Conservation (phyloP, 2,888 invertebrate genomes). For the Drosophila flavopinicola region DNA sequence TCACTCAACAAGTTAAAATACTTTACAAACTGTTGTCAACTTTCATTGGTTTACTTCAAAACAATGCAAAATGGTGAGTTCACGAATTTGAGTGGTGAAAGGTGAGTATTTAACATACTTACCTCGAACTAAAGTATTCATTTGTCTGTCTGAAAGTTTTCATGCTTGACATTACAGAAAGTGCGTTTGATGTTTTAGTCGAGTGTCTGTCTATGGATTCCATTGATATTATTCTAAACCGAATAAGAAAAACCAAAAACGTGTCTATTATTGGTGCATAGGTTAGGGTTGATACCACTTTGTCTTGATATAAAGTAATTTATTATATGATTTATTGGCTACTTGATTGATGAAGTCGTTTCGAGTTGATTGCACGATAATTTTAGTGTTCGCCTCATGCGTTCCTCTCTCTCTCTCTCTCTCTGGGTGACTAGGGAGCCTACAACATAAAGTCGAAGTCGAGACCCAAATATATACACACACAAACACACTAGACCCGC, state of each 20-base stretch:
- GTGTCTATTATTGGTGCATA: slow-evolving; percentile 22
- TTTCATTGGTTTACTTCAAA: no score
- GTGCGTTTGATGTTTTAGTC: neutral
- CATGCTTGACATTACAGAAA: no score
- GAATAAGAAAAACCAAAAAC: slow-evolving; percentile 2
- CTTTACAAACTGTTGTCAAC: no score
- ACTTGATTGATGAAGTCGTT: slow-evolving; percentile 74
- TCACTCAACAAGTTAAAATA: no score
- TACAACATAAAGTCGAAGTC: neutral
- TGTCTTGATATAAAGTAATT: slow-evolving; percentile 71
- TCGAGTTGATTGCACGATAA: slow-evolving; percentile 71
- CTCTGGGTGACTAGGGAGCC: neutral
- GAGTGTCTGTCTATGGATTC: neutral
- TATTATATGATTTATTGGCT: slow-evolving; percentile 71
- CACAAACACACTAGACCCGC: slow-evolving; percentile 3
- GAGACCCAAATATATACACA: slow-evolving; percentile 7
- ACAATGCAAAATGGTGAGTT: no score
- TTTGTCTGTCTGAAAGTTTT: no score
- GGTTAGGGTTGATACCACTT: slow-evolving; percentile 61
- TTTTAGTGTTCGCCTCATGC: slow-evolving; percentile 51
- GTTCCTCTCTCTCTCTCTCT: neutral
- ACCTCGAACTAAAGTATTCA: no score
- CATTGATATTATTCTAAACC: slow-evolving; percentile 23
- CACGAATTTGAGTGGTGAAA: no score
- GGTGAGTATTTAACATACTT: no score